phyloP scores from a whole-genome alignment of 2,888 invertebrate species.

The Tiliacea aurago region DNA sequence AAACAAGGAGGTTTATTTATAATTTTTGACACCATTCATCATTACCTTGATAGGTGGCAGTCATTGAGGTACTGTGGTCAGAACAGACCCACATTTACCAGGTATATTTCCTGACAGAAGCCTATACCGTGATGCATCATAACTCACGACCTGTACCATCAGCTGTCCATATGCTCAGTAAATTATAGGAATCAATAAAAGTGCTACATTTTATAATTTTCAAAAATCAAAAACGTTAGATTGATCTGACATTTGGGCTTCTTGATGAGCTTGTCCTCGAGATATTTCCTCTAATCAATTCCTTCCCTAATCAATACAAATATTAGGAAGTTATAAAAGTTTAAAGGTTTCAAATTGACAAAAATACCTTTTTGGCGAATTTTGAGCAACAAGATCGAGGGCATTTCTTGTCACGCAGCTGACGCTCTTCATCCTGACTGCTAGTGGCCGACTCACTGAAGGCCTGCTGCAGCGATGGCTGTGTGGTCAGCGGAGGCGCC shows the following conservation, averaged over 20 bases:
- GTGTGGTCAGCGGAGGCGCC: constrained; percentile 85
- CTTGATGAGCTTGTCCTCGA: neutral
- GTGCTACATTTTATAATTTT: neutral
- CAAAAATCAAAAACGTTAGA: neutral
- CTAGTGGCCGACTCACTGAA: constrained; percentile 90
- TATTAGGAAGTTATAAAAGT: neutral
- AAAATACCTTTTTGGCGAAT: constrained; percentile 94
- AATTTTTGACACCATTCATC: neutral
- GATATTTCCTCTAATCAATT: neutral
- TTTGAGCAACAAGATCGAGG: constrained; percentile 95
- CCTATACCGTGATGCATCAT: neutral
- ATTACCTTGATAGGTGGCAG: neutral
- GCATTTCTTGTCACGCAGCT: constrained; percentile 89
- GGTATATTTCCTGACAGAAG: neutral
- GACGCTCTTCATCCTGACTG: constrained; percentile 91
- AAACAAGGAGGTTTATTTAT: constrained; percentile 40
- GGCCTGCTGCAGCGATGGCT: constrained; percentile 88
- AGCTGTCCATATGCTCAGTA: neutral
- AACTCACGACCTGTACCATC: neutral
- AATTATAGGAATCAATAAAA: neutral
- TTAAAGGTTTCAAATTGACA: neutral
- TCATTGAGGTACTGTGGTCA: neutral
- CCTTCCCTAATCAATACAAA: neutral
- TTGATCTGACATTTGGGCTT: neutral
- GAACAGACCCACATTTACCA: neutral